A percentile compares a stretch with the other conserved stretches of the same genome.
Evolutionary conservation across 2,888 invertebrate species (phyloP).

Genomic region (Andrena camellia): DNA sequence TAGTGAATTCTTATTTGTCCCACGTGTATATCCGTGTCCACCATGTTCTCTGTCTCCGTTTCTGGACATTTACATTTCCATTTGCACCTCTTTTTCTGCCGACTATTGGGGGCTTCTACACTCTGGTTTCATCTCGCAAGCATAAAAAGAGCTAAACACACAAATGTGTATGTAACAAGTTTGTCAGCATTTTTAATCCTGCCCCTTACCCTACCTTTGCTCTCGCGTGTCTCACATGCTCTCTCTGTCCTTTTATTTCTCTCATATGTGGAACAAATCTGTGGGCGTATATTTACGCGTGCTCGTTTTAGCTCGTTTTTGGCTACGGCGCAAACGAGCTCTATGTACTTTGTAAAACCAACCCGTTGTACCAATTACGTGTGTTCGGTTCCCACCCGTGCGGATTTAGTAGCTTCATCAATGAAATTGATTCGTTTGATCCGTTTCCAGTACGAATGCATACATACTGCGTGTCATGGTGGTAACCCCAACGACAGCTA

Average conservation of each 20-base stretch:
- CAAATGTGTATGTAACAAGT: conserved; percentile 80
- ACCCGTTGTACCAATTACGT: conserved; percentile 79
- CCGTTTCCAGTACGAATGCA: conserved; percentile 46
- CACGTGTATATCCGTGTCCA: conserved; percentile 40
- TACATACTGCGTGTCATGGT: conserved; percentile 14
- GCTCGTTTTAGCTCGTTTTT: conserved; percentile 50
- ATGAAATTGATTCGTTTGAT: conserved; percentile 80
- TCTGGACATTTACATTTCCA: conserved; percentile 8
- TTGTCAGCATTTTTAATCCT: conserved; percentile 83
- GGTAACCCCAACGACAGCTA: conserved; percentile 45
- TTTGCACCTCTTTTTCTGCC: conserved; percentile 9
- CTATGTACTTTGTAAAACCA: conserved; percentile 75
- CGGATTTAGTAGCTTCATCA: conserved; percentile 83
- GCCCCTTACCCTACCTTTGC: conserved; percentile 40
- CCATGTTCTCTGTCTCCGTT: conserved; percentile 30
- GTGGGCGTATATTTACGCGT: conserved; percentile 16
- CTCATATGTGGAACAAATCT: conserved; percentile 32
- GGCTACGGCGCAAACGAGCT: conserved; percentile 47
- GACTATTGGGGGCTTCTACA: background rate
- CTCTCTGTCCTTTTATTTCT: conserved; percentile 39
- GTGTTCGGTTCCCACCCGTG: conserved; percentile 72
- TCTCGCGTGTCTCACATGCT: conserved; percentile 36
- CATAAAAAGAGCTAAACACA: conserved; percentile 77
- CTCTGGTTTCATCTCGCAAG: conserved; percentile 62
- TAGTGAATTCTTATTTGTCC: conserved; percentile 66